Evolutionary conservation across 2,113 vertebrate genomes (phyloP).

Genomic region (Phalacrocorax aristotelis): DNA sequence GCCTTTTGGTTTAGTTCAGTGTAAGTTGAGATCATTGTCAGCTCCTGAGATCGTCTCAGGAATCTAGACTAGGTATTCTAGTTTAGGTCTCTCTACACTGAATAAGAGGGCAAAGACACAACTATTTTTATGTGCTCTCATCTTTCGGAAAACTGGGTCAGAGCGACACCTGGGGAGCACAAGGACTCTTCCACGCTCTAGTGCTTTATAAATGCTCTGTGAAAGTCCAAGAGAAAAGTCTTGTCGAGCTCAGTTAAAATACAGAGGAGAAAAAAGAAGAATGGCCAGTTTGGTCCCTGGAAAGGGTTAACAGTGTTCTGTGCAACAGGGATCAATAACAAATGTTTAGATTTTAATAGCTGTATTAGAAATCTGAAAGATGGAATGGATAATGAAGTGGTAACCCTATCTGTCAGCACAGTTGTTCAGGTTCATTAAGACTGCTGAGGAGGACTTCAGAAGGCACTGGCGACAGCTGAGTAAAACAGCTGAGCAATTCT

Average conservation of each 20-base stretch:
- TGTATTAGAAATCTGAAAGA: not conserved
- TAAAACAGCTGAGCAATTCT: conserved; percentile 24
- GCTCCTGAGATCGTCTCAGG: not conserved
- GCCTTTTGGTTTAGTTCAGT: not conserved
- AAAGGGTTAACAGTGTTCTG: not conserved
- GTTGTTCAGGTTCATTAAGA: conserved; percentile 23
- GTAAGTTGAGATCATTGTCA: not conserved
- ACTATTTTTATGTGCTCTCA: conserved; percentile 31
- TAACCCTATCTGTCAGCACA: not conserved
- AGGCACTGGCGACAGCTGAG: not conserved
- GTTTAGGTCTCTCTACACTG: not conserved
- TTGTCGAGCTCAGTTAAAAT: not conserved
- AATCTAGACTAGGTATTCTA: not conserved
- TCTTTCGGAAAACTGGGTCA: conserved; percentile 52
- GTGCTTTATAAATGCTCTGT: not conserved
- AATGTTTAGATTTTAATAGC: not conserved
- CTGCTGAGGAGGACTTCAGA: not conserved
- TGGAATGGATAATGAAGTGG: not conserved
- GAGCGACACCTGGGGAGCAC: not conserved
- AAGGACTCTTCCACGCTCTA: not conserved
- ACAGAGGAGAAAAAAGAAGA: not conserved
- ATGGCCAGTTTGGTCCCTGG: not conserved
- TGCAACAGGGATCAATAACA: not conserved
- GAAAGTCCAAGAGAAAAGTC: not conserved
- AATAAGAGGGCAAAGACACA: not conserved